Conservation (phyloP, 1,140 invertebrate species). For the Planococcus citri region DNA sequence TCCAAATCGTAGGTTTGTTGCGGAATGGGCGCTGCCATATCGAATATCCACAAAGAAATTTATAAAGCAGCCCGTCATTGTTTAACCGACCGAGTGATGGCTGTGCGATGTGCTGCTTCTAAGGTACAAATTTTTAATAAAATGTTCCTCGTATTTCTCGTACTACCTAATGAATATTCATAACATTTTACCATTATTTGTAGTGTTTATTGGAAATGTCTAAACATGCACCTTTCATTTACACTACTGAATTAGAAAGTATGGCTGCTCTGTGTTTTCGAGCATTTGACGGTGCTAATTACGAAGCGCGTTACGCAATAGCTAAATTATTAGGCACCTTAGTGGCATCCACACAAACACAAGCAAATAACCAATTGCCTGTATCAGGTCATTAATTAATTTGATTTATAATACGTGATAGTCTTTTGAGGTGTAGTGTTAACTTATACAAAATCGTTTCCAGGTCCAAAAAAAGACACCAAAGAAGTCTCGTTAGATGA, state of each 20-base stretch:
- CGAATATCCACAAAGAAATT: slow-evolving; percentile 79
- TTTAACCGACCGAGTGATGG: slow-evolving; percentile 78
- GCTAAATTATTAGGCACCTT: slow-evolving; percentile 79
- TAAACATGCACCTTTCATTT: slow-evolving; percentile 75
- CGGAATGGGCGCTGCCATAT: slow-evolving; percentile 78
- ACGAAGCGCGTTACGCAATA: slow-evolving; percentile 83
- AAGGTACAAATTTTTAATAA: slow-evolving; percentile 42
- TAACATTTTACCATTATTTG: slow-evolving; percentile 20
- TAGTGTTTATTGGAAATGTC: slow-evolving; percentile 79
- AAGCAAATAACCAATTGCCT: slow-evolving; percentile 30
- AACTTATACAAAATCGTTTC: no score
- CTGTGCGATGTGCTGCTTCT: slow-evolving; percentile 74
- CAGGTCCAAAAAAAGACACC: slow-evolving; percentile 33
- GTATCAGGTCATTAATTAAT: background rate
- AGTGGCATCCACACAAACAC: slow-evolving; percentile 58
- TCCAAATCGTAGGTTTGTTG: slow-evolving; percentile 45
- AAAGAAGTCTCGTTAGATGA: slow-evolving; percentile 77
- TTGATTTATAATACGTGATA: no score
- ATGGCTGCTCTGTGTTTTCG: slow-evolving; percentile 78
- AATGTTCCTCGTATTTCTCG: slow-evolving; percentile 5
- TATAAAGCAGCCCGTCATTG: slow-evolving; percentile 77
- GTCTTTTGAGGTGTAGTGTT: no score
- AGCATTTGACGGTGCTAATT: slow-evolving; percentile 85
- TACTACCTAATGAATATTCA: background rate
- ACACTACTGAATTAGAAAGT: slow-evolving; percentile 79